A percentile compares a stretch with the other conserved stretches of the same genome.
phyloP scores from a whole-genome alignment of 53 echinoderm and acorn worm species.

The Glandiceps talaboti region DNA sequence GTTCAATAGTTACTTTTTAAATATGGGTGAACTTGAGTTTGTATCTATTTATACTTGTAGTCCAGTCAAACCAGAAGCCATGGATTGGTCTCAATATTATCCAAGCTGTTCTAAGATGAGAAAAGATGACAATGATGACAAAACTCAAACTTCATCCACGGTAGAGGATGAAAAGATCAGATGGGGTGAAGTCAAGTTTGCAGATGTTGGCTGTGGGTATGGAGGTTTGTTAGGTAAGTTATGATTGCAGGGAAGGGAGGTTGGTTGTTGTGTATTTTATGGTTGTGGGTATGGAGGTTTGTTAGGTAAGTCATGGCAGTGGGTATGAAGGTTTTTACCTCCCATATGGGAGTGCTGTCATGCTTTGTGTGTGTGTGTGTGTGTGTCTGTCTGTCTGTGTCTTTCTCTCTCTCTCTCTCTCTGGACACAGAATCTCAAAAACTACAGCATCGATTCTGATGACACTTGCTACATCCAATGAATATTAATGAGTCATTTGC shows the following conservation, averaged over 20 bases:
- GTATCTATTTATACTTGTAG: constrained; percentile 33
- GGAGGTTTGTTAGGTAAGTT: constrained; percentile 72
- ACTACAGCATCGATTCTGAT: no score
- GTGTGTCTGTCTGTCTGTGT: no score
- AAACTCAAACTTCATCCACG: neutral
- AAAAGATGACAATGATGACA: neutral
- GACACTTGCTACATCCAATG: no score
- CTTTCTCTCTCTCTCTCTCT: no score
- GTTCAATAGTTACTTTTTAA: no score
- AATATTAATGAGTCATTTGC: no score
- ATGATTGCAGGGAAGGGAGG: neutral
- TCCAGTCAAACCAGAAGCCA: constrained; percentile 58
- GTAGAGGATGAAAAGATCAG: neutral
- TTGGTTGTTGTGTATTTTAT: no score
- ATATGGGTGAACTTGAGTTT: no score
- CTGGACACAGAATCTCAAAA: no score
- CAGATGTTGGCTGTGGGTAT: constrained; percentile 94
- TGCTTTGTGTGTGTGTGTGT: no score
- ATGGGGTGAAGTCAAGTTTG: constrained; percentile 33
- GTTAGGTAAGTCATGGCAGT: constrained; percentile 60
- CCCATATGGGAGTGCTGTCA: no score
- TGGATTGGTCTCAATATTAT: constrained; percentile 77
- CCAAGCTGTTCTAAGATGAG: constrained; percentile 19
- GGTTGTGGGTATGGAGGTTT: constrained; percentile 97
- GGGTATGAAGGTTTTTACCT: constrained; percentile 96